Base-by-base conservation (phyloP, 2,113 vertebrate genomes). In the Thinocorus orbignyianus region DNA sequence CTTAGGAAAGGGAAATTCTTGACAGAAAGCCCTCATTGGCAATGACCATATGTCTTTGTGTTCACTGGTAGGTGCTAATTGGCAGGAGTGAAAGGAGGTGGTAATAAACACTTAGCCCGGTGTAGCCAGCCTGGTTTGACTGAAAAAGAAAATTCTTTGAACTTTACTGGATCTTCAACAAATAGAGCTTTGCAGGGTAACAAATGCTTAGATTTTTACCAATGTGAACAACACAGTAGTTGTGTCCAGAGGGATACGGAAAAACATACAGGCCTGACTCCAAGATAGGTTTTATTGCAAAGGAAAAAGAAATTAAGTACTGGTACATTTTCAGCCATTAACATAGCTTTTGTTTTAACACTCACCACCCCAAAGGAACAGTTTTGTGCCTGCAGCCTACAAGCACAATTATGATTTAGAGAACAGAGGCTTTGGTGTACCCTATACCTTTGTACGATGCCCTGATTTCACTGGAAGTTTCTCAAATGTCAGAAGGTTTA, bases 31-130 rank as follows among this genome's bases (percentile, higher is more conserved):
- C 85, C 81, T 61, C 39, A 37, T 55, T 97, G 89, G 74, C 55
- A 82, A 88, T 81, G 70, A 79, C 91, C 90, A 81, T 95, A 87
- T 91, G 87, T 90, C 95, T 96, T 82, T 96, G 57, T 95, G 95
- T 85, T 97, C 89, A 31, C 42, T 92, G 65, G 71, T 76, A 98
- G 93, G 94, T 97, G 96, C 90, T 98, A 98, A 97, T 96, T 97
- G 95, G 96, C 90, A 91, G 22, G 49, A 81, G 86, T 90, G 83
- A 97, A 96, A 85, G 64, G 54, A 72, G 51, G 77, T 88, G 60
- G 86, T 61, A 97, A 94, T 97, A 97, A 97, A 98, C 31, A 83
- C 90, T 89, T 93, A 93, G 82, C 41, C 93, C 81, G 39, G 20
- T 14, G 74, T 31, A 96, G 81, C 83, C 81, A 94, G 64, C 52